Conservation (phyloP, 2,797 vertebrate species). For the Cynodonichthys magdalenae region DNA sequence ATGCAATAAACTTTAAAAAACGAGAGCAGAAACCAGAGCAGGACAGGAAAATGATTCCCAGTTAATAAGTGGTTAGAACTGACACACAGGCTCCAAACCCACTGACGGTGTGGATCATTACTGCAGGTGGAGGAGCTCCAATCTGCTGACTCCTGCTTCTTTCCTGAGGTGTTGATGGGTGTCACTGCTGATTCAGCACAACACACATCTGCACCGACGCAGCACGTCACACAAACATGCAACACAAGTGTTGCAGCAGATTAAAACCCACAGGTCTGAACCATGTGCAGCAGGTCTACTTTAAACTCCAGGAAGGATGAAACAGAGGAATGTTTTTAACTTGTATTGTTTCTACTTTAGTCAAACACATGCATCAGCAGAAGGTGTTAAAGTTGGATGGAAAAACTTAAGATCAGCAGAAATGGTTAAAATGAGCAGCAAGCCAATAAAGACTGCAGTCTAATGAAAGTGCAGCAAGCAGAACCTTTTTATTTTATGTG, state of each 20-base stretch:
- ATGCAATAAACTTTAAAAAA: neutral
- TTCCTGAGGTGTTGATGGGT: conserved; percentile 9
- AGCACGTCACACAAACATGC: neutral
- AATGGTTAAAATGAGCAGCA: conserved; percentile 27
- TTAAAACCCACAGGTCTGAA: no score
- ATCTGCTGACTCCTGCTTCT: conserved; percentile 13
- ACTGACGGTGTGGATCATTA: neutral
- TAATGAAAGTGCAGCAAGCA: conserved; percentile 49
- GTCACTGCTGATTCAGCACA: conserved; percentile 6
- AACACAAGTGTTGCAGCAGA: conserved; percentile 5
- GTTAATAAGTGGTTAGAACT: neutral
- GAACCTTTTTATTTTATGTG: conserved; percentile 39
- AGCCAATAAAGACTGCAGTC: conserved; percentile 28
- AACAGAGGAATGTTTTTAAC: neutral
- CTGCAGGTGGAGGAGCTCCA: neutral
- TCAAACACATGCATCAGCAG: conserved; percentile 12
- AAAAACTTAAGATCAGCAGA: conserved; percentile 13
- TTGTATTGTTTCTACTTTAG: conserved; percentile 1
- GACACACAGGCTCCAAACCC: neutral
- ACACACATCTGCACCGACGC: conserved; percentile 1
- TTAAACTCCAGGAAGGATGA: neutral
- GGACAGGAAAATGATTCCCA: neutral
- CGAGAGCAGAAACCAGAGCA: neutral
- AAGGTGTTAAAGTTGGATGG: neutral
- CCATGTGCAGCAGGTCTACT: neutral